Evolutionary conservation across 2,113 vertebrate genomes (phyloP).

Genomic region (Prolemur simus): DNA sequence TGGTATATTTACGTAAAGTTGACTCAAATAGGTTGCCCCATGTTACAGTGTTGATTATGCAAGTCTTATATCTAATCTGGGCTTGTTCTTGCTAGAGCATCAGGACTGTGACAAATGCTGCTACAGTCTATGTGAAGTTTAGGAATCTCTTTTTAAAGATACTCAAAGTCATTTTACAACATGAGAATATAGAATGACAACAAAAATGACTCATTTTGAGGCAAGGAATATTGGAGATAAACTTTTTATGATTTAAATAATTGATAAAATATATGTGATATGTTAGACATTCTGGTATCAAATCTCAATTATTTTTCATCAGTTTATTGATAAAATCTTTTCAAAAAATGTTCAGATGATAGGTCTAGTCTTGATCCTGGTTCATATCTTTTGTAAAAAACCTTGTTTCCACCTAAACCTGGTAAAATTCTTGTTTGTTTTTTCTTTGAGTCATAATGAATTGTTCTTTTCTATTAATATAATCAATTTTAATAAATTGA

Average conservation of each 20-base stretch:
- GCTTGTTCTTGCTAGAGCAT: neutral
- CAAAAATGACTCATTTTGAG: neutral
- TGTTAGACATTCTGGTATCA: neutral
- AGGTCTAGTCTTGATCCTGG: neutral
- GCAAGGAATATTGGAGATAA: neutral
- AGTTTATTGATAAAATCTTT: neutral
- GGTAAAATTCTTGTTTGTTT: neutral
- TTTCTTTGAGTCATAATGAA: neutral
- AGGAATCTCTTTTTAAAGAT: neutral
- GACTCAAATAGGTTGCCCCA: constrained; percentile 6
- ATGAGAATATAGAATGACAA: neutral
- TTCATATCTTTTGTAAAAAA: neutral
- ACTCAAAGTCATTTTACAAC: neutral
- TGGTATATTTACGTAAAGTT: constrained; percentile 51
- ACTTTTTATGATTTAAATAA: neutral
- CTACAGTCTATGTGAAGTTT: neutral
- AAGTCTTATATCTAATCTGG: neutral
- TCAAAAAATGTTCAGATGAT: neutral
- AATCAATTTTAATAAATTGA: neutral
- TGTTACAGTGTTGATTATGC: neutral
- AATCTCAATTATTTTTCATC: neutral
- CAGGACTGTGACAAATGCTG: neutral
- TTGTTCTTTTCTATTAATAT: neutral
- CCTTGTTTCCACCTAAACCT: neutral
- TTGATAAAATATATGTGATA: neutral